Evolutionary conservation across 1,140 invertebrate genomes (phyloP), one percentile per base, ranked within the genome.

Genomic region (Globodera rostochiensis): DNA sequence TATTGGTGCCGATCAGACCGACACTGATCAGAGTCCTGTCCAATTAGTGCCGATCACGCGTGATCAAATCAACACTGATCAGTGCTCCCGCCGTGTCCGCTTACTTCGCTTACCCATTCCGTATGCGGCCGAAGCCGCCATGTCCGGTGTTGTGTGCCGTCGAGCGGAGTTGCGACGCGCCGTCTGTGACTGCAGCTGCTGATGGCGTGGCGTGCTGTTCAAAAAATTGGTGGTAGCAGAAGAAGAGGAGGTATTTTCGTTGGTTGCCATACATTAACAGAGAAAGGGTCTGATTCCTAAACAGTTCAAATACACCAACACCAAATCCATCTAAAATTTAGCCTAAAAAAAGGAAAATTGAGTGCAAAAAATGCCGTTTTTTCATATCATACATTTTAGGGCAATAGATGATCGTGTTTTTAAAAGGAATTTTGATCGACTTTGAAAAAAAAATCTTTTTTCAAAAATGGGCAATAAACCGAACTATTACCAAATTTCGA

Each of bases 121-220:
- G 49, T 78, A 78, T 8, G 76, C 76, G 53, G 76, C 76, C 76
- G 76, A 78, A 70, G 76, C 76, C 53, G 76, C 76, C 76, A 78
- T 78, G 45, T 78, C 76, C 15, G 76, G 76, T 50, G 76, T 78
- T 70, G 76, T 78, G 50, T 78, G 76, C 76, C 76, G 76, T 53
- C 76, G 76, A 78, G 57, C 57, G 19, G 57, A 13, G 57, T 13
- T 19, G 57, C 19, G 11, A 15, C 57, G 57, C 13, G 13, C 13
- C 57, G 57, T 19, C 57, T 3, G 57, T 19, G 13, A 19, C 57
- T 15, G 57, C 57, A 6, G 13, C 15, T 19, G 19, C 19, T 64
- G 11, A 19, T 64, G 57, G 7, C 11, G 57, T 6, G 57, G 57
- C 13, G 11, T 19, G 57, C 57, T 64, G 57, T 13, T 19, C 11